Base-by-base conservation (phyloP, 1,140 invertebrate genomes). In the Rhopalosiphum maidis region DNA sequence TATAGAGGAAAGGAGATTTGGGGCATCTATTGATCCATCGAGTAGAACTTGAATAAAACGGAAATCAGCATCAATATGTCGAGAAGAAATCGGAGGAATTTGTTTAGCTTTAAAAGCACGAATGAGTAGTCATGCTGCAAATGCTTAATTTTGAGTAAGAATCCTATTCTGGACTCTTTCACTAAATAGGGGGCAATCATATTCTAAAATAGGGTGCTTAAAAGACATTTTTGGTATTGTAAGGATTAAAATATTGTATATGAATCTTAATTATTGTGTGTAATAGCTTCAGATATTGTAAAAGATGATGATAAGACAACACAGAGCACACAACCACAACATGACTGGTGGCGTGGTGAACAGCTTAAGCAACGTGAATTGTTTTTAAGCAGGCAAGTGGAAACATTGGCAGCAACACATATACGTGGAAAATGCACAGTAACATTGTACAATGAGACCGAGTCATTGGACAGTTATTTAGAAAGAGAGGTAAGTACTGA, bases 381-480 rank as follows among this genome's bases (percentile, higher is more conserved):
- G 94, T 99, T 99, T 96, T 96, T 99, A 86, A 99, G 99, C 21
- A 97, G 99, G 94, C 99, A 99, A 96, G 98, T 99, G 94, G 99
- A 99, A 96, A 99, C 98, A 48, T 96, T 99, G 95, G 98, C 99
- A 82, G 99, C 99, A 90, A 99, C 99, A 92, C 98, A 99, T 96
- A 99, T 99, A 95, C 97, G 99, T 95, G 99, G 99, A 95, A 99
- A 99, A 96, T 99, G 99, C 96, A 98, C 98, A 94, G 99, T 99
- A 94, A 99, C 99, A 91, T 96, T 99, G 93, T 97, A 99, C 95
- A 99, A 99, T 96, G 99, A 99, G 96, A 99, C 99, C 89, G 99
- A 99, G 96, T 98, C 98, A 94, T 96, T 99, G 94, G 96, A 97
- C 94, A 99, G 98, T 95, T 99, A 99, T 96, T 96, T 99, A 94